phyloP scores from a whole-genome alignment of 2,113 vertebrate species.

The Henicopernis longicauda region DNA sequence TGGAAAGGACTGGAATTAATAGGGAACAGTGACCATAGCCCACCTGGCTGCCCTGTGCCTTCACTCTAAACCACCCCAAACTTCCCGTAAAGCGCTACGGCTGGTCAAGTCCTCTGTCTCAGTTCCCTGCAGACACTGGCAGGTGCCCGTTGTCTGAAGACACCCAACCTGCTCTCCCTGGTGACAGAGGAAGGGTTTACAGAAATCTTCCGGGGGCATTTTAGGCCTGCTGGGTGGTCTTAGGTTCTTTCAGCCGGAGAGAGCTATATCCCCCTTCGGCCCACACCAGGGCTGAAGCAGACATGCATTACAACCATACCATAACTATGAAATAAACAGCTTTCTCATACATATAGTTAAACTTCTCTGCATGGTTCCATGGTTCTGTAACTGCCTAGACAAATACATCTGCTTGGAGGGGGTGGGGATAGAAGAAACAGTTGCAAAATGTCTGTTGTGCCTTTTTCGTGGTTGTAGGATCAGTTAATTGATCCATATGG shows the following conservation, averaged over 20 bases:
- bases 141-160: no score
- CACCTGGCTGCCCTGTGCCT: background rate
- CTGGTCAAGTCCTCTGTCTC: fast-evolving
- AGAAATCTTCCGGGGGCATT: no score
- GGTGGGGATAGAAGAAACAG: background rate
- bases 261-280: fast-evolving
- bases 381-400: background rate
- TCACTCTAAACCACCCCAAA: background rate
- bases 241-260: background rate
- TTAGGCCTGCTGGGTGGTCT: background rate
- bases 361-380: no score
- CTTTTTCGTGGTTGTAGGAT: background rate
- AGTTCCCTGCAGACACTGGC: background rate
- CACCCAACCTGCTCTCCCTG: background rate
- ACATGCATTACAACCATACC: fast-evolving
- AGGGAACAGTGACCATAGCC: fast-evolving
- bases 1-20: background rate
- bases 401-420: background rate
- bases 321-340: no score
- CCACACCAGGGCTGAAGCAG: background rate
- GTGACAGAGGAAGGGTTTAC: background rate
- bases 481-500: fast-evolving
- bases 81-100: fast-evolving
- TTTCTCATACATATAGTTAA: background rate
- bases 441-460: background rate